phyloP scores from a whole-genome alignment of 1,140 invertebrate species.

The Apis mellifera region Amel_HAv3.1 CM009936.2:9392501-9393000 shows the following conservation, averaged over 20 bases:
- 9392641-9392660: neutral
- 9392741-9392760: constrained; percentile 18
- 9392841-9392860: constrained; percentile 69
- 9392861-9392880: constrained; percentile 72
- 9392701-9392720: neutral
- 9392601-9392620: neutral
- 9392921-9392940: constrained; percentile 17
- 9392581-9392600: neutral
- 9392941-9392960: constrained; percentile 16
- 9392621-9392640: too few species aligned
- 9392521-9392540: too few species aligned
- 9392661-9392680: neutral
- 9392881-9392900: constrained; percentile 72
- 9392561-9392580: too few species aligned
- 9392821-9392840: constrained; percentile 50
- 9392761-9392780: neutral
- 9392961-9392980: constrained; percentile 24
- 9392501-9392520: too few species aligned
- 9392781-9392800: neutral
- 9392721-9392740: constrained; percentile 17
- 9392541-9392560: neutral
- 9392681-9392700: neutral
- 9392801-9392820: constrained; percentile 22
- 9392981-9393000: constrained; percentile 55
- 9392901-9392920: constrained; percentile 57